phyloP scores from a whole-genome alignment of 1,140 invertebrate species.

The Drosophila pruinosa region DNA sequence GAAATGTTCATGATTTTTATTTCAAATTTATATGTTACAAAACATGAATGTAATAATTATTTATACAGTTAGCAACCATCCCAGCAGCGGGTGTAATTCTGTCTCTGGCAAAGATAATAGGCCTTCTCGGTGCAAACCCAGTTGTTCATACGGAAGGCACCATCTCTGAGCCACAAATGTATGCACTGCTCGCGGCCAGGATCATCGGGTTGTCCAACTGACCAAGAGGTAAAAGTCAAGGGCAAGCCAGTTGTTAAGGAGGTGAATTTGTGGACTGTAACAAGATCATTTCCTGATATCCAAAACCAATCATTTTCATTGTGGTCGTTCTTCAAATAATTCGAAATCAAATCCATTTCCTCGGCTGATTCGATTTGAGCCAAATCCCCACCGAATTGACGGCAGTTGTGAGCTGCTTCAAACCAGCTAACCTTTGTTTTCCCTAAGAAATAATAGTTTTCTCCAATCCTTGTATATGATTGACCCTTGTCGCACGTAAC shows the following conservation, averaged over 20 bases:
- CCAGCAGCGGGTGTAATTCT: slow-evolving; percentile 26
- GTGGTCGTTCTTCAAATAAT: neutral
- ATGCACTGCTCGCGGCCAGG: slow-evolving; percentile 41
- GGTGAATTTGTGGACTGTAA: neutral
- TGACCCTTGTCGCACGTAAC: neutral
- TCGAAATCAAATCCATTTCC: slow-evolving; percentile 23
- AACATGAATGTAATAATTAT: no score
- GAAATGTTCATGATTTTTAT: no score
- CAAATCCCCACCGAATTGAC: slow-evolving; percentile 17
- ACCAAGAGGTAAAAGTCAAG: slow-evolving; percentile 30
- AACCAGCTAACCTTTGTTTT: slow-evolving; percentile 14
- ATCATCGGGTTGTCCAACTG: slow-evolving; percentile 27
- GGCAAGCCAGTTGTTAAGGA: slow-evolving; percentile 25
- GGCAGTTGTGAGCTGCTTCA: slow-evolving; percentile 15
- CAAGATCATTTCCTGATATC: slow-evolving; percentile 46
- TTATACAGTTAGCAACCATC: no score
- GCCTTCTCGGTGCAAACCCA: slow-evolving; percentile 13
- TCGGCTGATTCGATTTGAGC: slow-evolving; percentile 13
- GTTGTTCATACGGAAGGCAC: slow-evolving; percentile 38
- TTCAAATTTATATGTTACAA: no score
- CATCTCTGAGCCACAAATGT: slow-evolving; percentile 19
- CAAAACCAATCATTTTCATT: slow-evolving; percentile 10
- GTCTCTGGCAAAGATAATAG: slow-evolving; percentile 16
- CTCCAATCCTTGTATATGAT: neutral
- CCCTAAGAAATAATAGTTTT: slow-evolving; percentile 22